Base-by-base conservation (phyloP, 2,113 vertebrate species). In the Gymnorhina tibicen region DNA sequence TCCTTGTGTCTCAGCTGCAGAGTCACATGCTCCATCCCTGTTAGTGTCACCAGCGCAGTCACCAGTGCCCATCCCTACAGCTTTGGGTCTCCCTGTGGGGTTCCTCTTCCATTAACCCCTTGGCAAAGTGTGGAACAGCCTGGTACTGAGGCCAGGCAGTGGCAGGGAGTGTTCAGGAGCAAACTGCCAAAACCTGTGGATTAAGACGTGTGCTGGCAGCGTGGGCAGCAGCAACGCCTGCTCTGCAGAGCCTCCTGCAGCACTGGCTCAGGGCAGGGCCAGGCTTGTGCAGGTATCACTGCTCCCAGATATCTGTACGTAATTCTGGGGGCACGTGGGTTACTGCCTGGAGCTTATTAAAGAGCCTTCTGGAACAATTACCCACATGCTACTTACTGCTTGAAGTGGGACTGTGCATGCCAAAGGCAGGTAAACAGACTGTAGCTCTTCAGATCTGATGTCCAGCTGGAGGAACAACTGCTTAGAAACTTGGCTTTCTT, bases 161-260 rank as follows among this genome's bases (percentile, higher is more conserved):
- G 3, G 39, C 69, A 91, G 72, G 91, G 85, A 88, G 83, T 67
- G 81, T 56, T 91, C 68, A 79, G 84, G 86, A 92, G 86, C 58
- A 37, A 89, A 85, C 3, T 93, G 94, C 95, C 96, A 85, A 79
- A 66, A 30, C 19, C 30, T 52, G 63, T 74, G 87, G 73, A 90
- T 95, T 39, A 52, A 87, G 95, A 92, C 16, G 2, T 93, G 87
- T 92, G 90, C 95, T 90, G 93, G 79, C 94, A 96, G 91, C 21
- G 0, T 41, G 79, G 78, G 79, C 88, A 47, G 89, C 86, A 88
- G 87, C 89, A 89, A 55, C 0, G 8, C 72, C 73, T 46, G 66
- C 92, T 76, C 60, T 6, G 3, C 66, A 32, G 73, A 91, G 85
- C 72, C 69, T 85, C 91, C 69, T 0, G 1, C 11, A 3, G 83